Evolutionary conservation across 2,113 vertebrate species (phyloP).

Genomic region (Oreochromis tanganicae): DNA sequence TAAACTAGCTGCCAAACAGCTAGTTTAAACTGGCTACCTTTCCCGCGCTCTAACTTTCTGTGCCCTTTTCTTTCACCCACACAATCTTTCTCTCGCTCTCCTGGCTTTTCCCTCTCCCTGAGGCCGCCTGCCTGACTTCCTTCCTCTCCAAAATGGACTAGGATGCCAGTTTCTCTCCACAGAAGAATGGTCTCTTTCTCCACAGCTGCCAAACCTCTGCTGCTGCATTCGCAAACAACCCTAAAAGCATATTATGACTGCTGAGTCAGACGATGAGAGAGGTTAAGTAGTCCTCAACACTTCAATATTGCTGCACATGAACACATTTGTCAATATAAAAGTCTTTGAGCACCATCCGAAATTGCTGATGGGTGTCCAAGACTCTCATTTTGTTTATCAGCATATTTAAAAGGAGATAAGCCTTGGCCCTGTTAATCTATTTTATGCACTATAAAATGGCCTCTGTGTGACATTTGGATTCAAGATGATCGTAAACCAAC

Average conservation of each 20-base stretch:
- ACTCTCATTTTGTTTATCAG: not conserved
- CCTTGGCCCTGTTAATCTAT: not conserved
- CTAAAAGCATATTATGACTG: not conserved
- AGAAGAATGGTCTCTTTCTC: slow-evolving; percentile 60
- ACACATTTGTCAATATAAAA: not conserved
- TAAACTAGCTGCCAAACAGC: not conserved
- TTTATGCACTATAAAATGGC: not conserved
- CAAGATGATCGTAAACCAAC: not conserved
- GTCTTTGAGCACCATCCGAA: not conserved
- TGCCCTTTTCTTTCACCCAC: not conserved
- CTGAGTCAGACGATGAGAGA: not conserved
- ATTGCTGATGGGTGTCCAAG: not conserved
- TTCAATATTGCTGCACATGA: not conserved
- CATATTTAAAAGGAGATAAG: not conserved
- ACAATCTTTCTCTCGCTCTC: not conserved
- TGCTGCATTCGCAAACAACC: not conserved
- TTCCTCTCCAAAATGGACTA: slow-evolving; percentile 31
- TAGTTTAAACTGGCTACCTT: not conserved
- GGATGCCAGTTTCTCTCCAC: slow-evolving; percentile 11
- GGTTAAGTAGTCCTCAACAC: not conserved
- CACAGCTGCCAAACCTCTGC: slow-evolving; percentile 34
- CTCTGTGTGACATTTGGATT: not conserved
- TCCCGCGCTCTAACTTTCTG: not conserved
- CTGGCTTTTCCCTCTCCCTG: not conserved
- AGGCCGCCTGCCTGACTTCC: slow-evolving; percentile 44